Evolutionary conservation across 2,888 invertebrate species (phyloP).

Genomic region (Heliconius ismenius): DNA sequence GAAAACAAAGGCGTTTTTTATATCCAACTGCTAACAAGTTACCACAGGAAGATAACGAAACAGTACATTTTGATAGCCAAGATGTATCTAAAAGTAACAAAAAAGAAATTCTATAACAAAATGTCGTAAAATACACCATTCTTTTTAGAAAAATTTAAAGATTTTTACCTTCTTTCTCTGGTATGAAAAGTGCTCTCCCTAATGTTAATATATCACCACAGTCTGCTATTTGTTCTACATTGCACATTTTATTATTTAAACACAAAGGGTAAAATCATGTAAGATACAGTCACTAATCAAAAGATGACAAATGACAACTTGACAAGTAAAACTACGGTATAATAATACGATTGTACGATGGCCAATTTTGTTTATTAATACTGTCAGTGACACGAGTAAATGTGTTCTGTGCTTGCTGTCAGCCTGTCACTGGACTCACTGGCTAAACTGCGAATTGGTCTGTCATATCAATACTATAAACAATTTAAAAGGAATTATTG

Average conservation of each 20-base stretch:
- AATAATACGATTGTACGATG: too few species aligned
- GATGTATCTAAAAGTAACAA: conserved; percentile 61
- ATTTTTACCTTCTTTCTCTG: conserved; percentile 71
- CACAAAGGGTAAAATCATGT: background rate
- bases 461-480: too few species aligned
- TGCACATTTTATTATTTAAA: conserved; percentile 64
- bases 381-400: background rate
- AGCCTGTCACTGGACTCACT: too few species aligned
- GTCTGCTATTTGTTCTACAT: conserved; percentile 84
- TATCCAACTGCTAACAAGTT: conserved; percentile 70
- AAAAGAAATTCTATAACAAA: conserved; percentile 22
- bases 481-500: too few species aligned
- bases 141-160: conserved; percentile 2
- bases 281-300: conserved; percentile 7
- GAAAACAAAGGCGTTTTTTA: conserved; percentile 67
- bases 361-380: background rate
- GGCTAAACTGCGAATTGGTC: too few species aligned
- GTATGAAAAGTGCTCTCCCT: conserved; percentile 81
- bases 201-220: conserved; percentile 83
- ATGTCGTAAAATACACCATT: background rate
- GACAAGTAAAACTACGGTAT: too few species aligned
- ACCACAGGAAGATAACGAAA: conserved; percentile 74
- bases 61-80: conserved; percentile 72
- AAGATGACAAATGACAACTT: conserved; percentile 5
- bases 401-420: too few species aligned